Evolutionary conservation across 2,888 invertebrate species (phyloP), one percentile per base, ranked within the genome.

Genomic region (Brenthis ino): DNA sequence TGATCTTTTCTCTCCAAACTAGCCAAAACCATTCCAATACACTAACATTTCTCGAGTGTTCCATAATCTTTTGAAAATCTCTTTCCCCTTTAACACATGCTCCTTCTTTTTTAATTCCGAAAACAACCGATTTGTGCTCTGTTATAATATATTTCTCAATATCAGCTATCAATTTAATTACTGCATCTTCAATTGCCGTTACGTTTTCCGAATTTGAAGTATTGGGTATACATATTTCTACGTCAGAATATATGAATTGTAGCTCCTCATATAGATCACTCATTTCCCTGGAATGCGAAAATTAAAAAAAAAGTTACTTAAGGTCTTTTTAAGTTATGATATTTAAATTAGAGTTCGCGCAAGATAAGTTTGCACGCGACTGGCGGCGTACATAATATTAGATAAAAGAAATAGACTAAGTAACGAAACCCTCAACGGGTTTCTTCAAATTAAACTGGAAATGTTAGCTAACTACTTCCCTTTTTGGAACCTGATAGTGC

Each of bases 1-100:
- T 95, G 8, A 95, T 94, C 14, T 88, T 93, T 72, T 95, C 89
- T 72, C 96, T 90, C 96, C 96, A 97, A 6, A 88, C 86, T 16
- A 89, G 80, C 96, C 96, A 97, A 0, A 94, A 86, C 94, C 94
- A 94, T 72, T 86, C 85, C 65, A 96, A 84, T 58, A 94, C 89
- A 4, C 85, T 79, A 73, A 93, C 89, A 37, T 90, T 87, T 60
- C 80, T 89, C 1, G 91, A 87, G 64, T 85, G 83, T 16, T 87
- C 84, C 94, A 96, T 95, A 56, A 96, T 77, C 14, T 86, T 86
- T 61, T 95, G 94, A 75, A 96, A 85, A 77, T 95, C 95, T 0
- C 93, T 93, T 80, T 96, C 96, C 0, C 95, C 95, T 70, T 89
- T 87, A 51, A 95, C 86, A 81, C 95, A 96, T n/a, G 64, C 68